phyloP scores from a whole-genome alignment of 1,140 invertebrate species.

The Calosoma granatense region DNA sequence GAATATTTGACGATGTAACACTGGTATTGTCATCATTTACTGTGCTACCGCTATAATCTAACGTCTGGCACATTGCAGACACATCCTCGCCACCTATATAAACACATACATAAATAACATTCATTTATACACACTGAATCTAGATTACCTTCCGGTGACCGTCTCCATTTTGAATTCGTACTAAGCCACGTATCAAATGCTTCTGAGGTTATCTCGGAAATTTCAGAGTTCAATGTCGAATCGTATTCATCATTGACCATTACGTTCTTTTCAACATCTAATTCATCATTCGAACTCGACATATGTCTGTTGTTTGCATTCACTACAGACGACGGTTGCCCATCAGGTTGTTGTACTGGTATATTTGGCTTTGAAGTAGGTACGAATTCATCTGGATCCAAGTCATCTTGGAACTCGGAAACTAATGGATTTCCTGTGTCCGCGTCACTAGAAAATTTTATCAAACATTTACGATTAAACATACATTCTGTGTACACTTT shows the following conservation, averaged over 20 bases:
- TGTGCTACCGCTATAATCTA: constrained; percentile 43
- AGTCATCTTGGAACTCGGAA: constrained; percentile 76
- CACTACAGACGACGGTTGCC: constrained; percentile 6
- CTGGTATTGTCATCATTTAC: constrained; percentile 37
- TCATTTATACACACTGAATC: background rate
- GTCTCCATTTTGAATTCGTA: constrained; percentile 44
- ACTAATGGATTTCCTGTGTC: constrained; percentile 76
- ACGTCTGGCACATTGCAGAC: constrained; percentile 35
- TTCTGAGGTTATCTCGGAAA: constrained; percentile 40
- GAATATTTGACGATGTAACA: constrained; percentile 44
- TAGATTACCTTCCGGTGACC: constrained; percentile 44
- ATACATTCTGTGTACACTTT: too few relatives aligned
- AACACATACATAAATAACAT: background rate
- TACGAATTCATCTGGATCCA: constrained; percentile 56
- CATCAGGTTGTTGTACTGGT: constrained; percentile 24
- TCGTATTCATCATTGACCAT: constrained; percentile 36
- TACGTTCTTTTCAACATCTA: constrained; percentile 25
- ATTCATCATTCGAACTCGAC: constrained; percentile 16
- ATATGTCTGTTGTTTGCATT: background rate
- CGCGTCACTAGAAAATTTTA: constrained; percentile 51
- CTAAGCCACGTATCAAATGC: constrained; percentile 45
- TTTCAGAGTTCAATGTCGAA: constrained; percentile 35
- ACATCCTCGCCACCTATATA: constrained; percentile 42
- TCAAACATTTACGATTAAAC: background rate
- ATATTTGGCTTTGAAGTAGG: constrained; percentile 30